These are phyloP conservation scores for Tragelaphus imberbis DNA, from an alignment of 2,113 vertebrate genomes.

Conservation along the genomic window DNA sequence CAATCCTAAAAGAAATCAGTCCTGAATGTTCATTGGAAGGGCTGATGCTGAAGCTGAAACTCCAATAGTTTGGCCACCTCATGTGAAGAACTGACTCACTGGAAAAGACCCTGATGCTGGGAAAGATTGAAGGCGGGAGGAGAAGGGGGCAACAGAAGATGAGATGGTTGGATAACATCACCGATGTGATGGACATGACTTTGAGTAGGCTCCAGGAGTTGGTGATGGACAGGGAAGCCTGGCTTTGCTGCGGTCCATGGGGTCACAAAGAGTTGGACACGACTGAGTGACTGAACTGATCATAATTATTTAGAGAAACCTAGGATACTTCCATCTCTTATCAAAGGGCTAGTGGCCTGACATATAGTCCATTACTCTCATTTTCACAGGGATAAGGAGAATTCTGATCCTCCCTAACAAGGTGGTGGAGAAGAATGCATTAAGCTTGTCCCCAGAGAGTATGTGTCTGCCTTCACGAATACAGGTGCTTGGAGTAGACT, in stretches of 20 bases:
- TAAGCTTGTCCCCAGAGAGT: not conserved
- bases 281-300: not conserved
- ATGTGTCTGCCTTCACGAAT: not conserved
- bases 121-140: not conserved
- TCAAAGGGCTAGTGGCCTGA: not conserved
- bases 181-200: accelerated
- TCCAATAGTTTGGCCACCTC: not conserved
- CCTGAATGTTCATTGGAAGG: not conserved
- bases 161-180: not conserved
- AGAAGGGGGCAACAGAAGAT: not conserved
- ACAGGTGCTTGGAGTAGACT: not conserved
- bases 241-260: not conserved
- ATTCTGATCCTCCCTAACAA: not conserved
- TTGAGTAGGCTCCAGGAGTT: accelerated
- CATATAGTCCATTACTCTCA: not conserved
- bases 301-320: not conserved
- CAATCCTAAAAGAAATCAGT: not conserved
- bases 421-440: not conserved
- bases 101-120: not conserved
- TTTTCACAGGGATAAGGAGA: not conserved
- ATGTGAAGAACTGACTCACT: not conserved
- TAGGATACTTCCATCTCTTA: not conserved
- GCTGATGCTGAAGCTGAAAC: not conserved
- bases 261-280: accelerated
- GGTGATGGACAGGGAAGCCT: not conserved